Evolutionary conservation across 2,888 invertebrate species (phyloP).

Genomic region (Heteropelma amictum): DNA sequence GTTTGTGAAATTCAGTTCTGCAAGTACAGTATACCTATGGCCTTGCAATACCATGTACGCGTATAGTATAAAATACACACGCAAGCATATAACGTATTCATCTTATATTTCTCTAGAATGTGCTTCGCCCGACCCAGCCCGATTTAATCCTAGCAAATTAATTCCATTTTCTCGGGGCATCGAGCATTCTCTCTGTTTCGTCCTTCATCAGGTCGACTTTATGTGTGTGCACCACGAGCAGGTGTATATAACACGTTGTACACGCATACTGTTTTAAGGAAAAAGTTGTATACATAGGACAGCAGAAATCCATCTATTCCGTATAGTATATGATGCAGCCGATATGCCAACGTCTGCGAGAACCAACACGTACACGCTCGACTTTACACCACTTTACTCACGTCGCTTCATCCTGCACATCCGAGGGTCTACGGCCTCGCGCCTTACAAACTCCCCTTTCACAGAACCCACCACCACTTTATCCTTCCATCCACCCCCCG

Average conservation of each 20-base stretch:
- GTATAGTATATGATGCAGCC: background rate
- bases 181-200: constrained; percentile 77
- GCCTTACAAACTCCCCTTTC: constrained; percentile 35
- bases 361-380: background rate
- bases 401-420: constrained; percentile 26
- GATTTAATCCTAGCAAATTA: constrained; percentile 77
- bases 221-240: too few relatives aligned
- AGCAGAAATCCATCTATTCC: background rate
- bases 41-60: too few relatives aligned
- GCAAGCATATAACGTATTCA: too few relatives aligned
- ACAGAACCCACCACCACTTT: constrained; percentile 31
- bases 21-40: too few relatives aligned
- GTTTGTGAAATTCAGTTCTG: too few relatives aligned
- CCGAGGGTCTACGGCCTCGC: constrained; percentile 22
- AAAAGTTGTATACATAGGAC: background rate
- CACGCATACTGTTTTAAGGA: too few relatives aligned
- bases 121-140: background rate
- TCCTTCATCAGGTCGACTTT: too few relatives aligned
- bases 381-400: constrained; percentile 51
- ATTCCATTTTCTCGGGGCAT: constrained; percentile 77
- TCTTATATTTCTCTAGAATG: background rate
- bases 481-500: constrained; percentile 39
- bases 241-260: too few relatives aligned
- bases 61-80: too few relatives aligned
- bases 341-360: background rate